Base-by-base conservation (phyloP, 2,888 invertebrate species). In the Bruchidius siliquastri region DNA sequence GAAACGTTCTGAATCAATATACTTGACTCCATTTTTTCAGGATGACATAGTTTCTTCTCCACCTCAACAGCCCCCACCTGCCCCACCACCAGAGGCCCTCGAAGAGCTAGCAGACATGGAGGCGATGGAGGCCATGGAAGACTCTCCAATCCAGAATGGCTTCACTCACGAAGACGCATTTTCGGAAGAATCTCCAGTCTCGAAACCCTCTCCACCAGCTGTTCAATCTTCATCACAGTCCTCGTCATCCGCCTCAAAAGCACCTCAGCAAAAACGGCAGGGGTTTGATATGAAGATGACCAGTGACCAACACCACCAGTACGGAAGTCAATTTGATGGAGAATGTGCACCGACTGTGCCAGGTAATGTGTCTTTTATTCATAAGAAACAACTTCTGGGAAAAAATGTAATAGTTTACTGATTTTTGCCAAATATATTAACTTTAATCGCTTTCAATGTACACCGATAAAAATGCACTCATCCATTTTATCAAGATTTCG, bases 231-330 rank as follows among this genome's bases (percentile, higher is more conserved):
- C 49, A 49, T 3, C 49, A 13, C 49, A 49, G 18, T 49, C 30
- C 30, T 6, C 30, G 8, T 67, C 68, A 10, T 68, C 68, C 13
- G 20, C 21, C 22, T 70, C 18, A 30, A 32, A 67, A 89, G 89
- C 80, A 92, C 92, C 85, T 90, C 91, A 80, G 89, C 93, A 87
- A 91, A 91, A 85, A 88, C 67, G 72, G 49, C 22, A 21, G 26
- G 73, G 89, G 80, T 93, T 94, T 86, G 91, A 91, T 79, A 90
- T 95, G 88, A 92, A 91, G 85, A 88, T 95, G 78, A 91, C 90
- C 79, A 90, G 90, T 83, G 90, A 91, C 83, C 93, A 93, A 84
- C 92, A 92, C 72, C 88, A 91, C 78, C 93, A 93, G 78, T 95
- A 95, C 82, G 93, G 91, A 72, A 88, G 89, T 72, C 94, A 95